A percentile compares a stretch with the other conserved stretches of the same genome.
These are phyloP conservation scores for Lasiurus cinereus DNA, from an alignment of 2,113 vertebrate genomes.

Conservation along the genomic window DNA sequence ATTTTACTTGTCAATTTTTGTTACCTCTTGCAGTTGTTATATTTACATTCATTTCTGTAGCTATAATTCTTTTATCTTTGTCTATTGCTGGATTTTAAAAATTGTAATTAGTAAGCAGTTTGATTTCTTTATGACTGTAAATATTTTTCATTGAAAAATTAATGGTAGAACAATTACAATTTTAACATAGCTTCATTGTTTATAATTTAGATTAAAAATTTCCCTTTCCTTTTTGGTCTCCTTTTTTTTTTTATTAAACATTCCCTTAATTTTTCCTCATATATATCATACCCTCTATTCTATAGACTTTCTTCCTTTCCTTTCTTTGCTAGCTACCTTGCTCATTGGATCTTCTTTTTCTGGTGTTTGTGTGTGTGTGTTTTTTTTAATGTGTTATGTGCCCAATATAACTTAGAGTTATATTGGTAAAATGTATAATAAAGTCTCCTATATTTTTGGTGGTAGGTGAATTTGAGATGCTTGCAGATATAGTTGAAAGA, in stretches of 20 bases:
- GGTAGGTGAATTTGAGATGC: neutral
- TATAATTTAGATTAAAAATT: slow-evolving; percentile 56
- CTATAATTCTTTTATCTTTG: slow-evolving; percentile 51
- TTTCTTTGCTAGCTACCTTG: neutral
- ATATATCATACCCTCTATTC: neutral
- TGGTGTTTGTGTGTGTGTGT: neutral
- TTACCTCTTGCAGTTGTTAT: neutral
- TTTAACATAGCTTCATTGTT: slow-evolving; percentile 44
- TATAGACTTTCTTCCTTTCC: neutral
- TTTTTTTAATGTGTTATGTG: neutral
- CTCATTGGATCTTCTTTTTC: neutral
- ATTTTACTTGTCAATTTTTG: neutral
- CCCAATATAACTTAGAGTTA: neutral
- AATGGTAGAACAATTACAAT: slow-evolving; percentile 21
- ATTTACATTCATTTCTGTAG: slow-evolving; percentile 45
- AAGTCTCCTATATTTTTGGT: neutral
- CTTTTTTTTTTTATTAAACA: neutral
- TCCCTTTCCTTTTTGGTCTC: slow-evolving; percentile 11
- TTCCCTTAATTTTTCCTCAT: neutral
- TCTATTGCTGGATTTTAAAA: slow-evolving; percentile 43
- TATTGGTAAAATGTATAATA: neutral
- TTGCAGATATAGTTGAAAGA: neutral
- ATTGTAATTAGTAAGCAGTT: slow-evolving; percentile 50
- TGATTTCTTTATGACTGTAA: slow-evolving; percentile 63
- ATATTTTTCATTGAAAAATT: slow-evolving; percentile 62